Evolutionary conservation across 2,888 invertebrate genomes (phyloP).

Genomic region (Tenthredo mesomela): DNA sequence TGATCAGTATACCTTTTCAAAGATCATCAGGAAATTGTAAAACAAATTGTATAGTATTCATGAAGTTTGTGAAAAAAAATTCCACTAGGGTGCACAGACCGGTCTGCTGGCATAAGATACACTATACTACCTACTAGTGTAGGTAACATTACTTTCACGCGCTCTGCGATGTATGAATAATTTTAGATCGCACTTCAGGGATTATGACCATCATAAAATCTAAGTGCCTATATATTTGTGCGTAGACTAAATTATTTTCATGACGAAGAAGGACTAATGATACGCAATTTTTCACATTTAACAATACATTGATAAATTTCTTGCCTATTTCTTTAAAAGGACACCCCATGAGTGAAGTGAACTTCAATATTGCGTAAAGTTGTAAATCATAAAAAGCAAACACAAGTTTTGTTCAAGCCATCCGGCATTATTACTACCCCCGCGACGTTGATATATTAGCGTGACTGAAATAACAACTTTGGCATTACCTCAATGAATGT

Average conservation of each 20-base stretch:
- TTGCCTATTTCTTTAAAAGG: neutral
- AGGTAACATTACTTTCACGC: neutral
- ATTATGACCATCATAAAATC: neutral
- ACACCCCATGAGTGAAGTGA: neutral
- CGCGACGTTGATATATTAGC: constrained; percentile 39
- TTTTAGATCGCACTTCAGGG: neutral
- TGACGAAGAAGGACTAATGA: neutral
- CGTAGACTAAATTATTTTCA: neutral
- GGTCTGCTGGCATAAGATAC: neutral
- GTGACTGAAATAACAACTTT: constrained; percentile 42
- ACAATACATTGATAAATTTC: neutral
- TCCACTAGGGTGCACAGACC: neutral
- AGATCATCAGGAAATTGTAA: neutral
- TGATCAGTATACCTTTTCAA: neutral
- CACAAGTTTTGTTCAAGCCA: constrained; percentile 23
- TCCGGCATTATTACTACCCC: constrained; percentile 18
- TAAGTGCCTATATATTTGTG: neutral
- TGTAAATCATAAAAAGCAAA: constrained; percentile 32
- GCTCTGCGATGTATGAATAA: neutral
- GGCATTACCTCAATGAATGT: constrained; percentile 44
- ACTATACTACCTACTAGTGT: neutral
- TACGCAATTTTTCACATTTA: neutral
- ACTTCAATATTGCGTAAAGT: neutral
- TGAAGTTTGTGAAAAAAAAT: neutral
- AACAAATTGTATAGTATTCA: neutral